Evolutionary conservation across 2,797 vertebrate species (phyloP).

Genomic region (Telmatherina bonti): DNA sequence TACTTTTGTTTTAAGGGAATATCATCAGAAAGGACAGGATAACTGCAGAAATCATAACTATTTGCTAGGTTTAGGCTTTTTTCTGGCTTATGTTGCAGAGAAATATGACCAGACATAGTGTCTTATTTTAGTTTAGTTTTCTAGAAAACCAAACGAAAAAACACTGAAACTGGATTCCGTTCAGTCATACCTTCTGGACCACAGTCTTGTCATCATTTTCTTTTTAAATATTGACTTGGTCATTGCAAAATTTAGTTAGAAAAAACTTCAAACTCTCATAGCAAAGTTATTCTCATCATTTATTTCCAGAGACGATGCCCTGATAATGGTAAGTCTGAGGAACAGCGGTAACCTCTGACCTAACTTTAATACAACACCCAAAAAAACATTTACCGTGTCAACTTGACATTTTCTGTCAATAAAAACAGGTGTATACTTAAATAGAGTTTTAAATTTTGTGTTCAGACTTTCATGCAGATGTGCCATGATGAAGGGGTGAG

Average conservation of each 20-base stretch:
- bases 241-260: not conserved
- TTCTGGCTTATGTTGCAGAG: not conserved
- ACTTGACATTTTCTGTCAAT: too few species aligned
- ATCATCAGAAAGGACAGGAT: not conserved
- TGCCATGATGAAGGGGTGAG: not conserved
- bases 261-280: not conserved
- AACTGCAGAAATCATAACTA: not conserved
- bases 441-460: not conserved
- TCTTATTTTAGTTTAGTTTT: too few species aligned
- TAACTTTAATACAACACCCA: not conserved
- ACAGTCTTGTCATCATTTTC: not conserved
- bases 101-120: not conserved
- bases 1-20: not conserved
- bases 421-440: not conserved
- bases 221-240: not conserved
- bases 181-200: not conserved
- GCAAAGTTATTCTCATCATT: not conserved
- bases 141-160: too few species aligned
- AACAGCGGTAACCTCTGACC: not conserved
- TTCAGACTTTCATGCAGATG: not conserved
- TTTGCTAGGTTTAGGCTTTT: not conserved
- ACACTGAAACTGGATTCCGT: not conserved
- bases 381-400: not conserved
- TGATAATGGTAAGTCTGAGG: not conserved
- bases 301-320: not conserved